phyloP scores from a whole-genome alignment of 2,888 invertebrate species.

The Neoaliturus tenellus region DNA sequence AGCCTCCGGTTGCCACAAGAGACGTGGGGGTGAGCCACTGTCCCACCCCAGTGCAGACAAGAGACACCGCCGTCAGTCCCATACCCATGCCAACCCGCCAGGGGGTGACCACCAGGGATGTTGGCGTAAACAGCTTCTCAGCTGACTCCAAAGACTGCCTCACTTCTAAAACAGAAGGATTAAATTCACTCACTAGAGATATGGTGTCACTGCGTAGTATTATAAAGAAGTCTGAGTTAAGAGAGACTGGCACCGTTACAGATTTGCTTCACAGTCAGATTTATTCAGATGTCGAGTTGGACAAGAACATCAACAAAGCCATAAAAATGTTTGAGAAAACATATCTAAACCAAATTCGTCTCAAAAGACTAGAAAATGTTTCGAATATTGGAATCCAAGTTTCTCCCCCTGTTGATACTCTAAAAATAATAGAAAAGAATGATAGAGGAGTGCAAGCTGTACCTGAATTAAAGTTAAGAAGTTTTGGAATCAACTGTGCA shows the following conservation, averaged over 20 bases:
- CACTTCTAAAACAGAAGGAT: not conserved
- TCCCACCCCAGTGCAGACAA: not conserved
- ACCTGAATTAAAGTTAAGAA: conserved; percentile 63
- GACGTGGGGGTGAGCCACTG: conserved; percentile 40
- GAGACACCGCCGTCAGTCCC: conserved; percentile 9
- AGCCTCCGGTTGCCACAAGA: conserved; percentile 18
- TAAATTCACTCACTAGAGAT: conserved; percentile 32
- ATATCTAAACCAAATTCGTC: conserved; percentile 33
- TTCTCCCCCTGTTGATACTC: conserved; percentile 3
- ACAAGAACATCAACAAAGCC: conserved; percentile 68
- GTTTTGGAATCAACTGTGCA: conserved; percentile 71
- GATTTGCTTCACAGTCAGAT: conserved; percentile 71
- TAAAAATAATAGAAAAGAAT: conserved; percentile 57
- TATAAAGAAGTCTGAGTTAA: conserved; percentile 69
- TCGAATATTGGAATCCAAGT: conserved; percentile 52
- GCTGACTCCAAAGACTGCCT: not conserved
- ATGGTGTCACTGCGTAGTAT: conserved; percentile 71
- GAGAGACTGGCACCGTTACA: conserved; percentile 69
- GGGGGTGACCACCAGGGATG: not conserved
- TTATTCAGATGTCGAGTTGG: conserved; percentile 66
- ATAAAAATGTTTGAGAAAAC: conserved; percentile 63
- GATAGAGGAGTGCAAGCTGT: conserved; percentile 68
- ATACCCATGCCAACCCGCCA: not conserved
- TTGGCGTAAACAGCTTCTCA: not conserved
- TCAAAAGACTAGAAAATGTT: conserved; percentile 30